Evolutionary conservation across 2,113 vertebrate species (phyloP).

Genomic region (Siniperca chuatsi): DNA sequence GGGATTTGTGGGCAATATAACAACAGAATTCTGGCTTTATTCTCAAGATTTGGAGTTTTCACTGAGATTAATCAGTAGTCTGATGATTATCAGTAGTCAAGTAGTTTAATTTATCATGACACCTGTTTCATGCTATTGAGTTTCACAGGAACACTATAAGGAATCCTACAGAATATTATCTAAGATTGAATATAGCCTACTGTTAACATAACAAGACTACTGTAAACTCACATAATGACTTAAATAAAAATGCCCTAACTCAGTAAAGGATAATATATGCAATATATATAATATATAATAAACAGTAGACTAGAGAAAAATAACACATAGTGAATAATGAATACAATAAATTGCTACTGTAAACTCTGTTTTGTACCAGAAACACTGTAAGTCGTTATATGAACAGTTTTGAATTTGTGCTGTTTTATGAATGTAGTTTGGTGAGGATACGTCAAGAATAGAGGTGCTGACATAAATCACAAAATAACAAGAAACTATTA

Average conservation of each 20-base stretch:
- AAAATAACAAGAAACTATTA: neutral
- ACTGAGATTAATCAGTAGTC: neutral
- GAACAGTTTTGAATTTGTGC: neutral
- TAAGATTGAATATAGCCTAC: too few species aligned
- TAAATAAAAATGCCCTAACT: neutral
- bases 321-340: neutral
- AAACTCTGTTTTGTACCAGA: neutral
- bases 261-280: neutral
- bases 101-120: neutral
- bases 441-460: neutral
- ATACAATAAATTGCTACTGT: neutral
- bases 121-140: neutral
- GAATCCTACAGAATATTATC: too few species aligned
- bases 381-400: neutral
- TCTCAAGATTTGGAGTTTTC: too few species aligned
- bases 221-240: neutral
- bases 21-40: too few species aligned
- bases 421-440: neutral
- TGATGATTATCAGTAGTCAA: neutral
- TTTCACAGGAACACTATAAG: neutral
- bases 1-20: neutral
- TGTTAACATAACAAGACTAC: too few species aligned
- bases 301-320: neutral
- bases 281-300: neutral
- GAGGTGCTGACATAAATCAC: neutral